Evolutionary conservation across 2,113 vertebrate species (phyloP).

Genomic region (Phalacrocorax pelagicus): DNA sequence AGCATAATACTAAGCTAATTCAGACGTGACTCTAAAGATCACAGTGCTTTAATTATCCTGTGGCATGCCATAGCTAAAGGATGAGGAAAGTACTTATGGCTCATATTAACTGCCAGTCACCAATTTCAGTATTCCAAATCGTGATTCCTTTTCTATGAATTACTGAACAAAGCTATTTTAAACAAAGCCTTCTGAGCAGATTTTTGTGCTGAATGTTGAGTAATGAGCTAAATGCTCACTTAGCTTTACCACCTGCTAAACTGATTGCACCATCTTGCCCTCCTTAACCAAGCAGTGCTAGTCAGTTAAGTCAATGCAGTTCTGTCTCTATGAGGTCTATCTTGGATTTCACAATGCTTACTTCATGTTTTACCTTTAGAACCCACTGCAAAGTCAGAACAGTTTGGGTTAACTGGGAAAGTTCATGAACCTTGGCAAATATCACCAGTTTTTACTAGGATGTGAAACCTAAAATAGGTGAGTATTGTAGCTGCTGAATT

Average conservation of each 20-base stretch:
- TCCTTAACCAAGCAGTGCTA: background rate
- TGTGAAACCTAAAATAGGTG: background rate
- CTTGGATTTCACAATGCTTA: background rate
- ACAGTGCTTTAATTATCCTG: slow-evolving; percentile 60
- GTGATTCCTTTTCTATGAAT: background rate
- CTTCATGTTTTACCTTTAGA: background rate
- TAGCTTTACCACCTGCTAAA: background rate
- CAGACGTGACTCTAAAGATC: slow-evolving; percentile 56
- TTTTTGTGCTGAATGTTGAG: background rate
- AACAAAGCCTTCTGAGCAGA: background rate
- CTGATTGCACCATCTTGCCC: background rate
- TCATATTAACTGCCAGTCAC: slow-evolving; percentile 44
- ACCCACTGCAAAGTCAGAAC: background rate
- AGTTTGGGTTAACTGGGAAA: background rate
- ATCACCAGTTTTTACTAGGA: background rate
- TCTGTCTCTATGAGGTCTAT: background rate
- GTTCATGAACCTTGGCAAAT: background rate
- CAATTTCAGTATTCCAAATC: slow-evolving; percentile 18
- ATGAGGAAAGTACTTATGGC: slow-evolving; percentile 64
- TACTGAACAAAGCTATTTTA: background rate
- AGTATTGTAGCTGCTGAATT: background rate
- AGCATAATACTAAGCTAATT: slow-evolving; percentile 6
- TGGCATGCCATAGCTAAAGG: slow-evolving; percentile 24
- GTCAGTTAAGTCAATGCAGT: background rate
- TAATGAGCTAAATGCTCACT: background rate